Percentiles rank a stretch among this genome's conserved stretches.
phyloP scores from a whole-genome alignment of 2,797 vertebrate species.

The Anabacerthia variegaticeps region DNA sequence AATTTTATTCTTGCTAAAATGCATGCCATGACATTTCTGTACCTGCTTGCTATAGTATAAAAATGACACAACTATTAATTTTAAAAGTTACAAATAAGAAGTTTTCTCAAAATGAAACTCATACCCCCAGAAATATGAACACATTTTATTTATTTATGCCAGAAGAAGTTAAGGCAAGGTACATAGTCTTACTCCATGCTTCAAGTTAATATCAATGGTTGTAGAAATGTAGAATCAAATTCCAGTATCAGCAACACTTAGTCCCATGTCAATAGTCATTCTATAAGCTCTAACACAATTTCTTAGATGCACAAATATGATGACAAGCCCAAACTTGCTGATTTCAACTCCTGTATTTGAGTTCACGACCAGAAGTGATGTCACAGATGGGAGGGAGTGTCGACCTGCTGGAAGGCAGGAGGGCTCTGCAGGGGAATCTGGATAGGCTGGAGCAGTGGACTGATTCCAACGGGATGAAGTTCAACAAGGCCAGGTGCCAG shows the following conservation, averaged over 20 bases:
- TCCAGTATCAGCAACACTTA: background rate
- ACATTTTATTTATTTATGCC: background rate
- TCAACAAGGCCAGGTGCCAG: too few relatives aligned
- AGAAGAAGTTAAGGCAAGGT: background rate
- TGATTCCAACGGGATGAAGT: too few relatives aligned
- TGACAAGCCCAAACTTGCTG: background rate
- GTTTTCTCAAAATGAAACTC: background rate
- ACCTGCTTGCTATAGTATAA: background rate
- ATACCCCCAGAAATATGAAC: background rate
- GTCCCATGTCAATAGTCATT: background rate
- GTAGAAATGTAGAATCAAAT: background rate
- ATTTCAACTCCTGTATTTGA: background rate
- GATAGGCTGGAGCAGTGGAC: too few relatives aligned
- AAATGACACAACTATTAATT: background rate
- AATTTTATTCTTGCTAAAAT: background rate
- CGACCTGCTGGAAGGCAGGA: too few relatives aligned
- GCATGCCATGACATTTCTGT: background rate
- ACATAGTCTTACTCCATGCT: background rate
- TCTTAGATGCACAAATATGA: background rate
- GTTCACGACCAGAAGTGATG: background rate
- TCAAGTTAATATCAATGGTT: background rate
- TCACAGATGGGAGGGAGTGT: background rate
- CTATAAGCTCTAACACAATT: background rate
- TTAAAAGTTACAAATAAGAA: background rate
- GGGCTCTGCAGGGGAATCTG: too few relatives aligned